A percentile compares a stretch with the other conserved stretches of the same genome.
Conservation (phyloP, 2,888 invertebrate species). For the Cylloceria caligata region DNA sequence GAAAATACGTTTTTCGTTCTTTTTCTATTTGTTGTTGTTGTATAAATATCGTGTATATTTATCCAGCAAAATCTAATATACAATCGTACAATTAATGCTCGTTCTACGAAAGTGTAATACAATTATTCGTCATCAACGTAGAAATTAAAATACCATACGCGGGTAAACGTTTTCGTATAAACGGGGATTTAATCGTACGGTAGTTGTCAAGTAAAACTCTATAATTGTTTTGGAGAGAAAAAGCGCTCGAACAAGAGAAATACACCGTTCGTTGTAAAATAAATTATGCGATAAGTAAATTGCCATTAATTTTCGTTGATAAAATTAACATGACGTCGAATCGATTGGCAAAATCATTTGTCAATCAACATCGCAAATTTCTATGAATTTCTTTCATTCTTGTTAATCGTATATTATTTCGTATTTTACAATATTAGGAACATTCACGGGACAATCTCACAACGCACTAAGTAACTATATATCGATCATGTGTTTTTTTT, state of each 20-base stretch:
- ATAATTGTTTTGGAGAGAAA: conserved; percentile 1
- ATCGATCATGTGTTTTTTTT: conserved; percentile 55
- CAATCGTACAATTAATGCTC: conserved; percentile 38
- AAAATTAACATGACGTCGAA: not conserved
- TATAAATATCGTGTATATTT: conserved; percentile 60
- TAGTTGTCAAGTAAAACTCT: conserved; percentile 20
- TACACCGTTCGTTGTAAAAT: not conserved
- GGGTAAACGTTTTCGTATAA: conserved; percentile 12
- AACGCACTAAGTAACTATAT: conserved; percentile 72
- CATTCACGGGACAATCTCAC: conserved; percentile 76
- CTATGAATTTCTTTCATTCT: conserved; percentile 31
- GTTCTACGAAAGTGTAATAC: conserved; percentile 30
- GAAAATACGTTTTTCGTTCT: not conserved
- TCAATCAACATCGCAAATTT: conserved; percentile 43
- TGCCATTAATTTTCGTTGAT: conserved; percentile 39
- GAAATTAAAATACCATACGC: conserved; percentile 12
- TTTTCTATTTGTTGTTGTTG: conserved; percentile 18
- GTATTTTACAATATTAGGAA: conserved; percentile 78
- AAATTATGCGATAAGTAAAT: conserved; percentile 48
- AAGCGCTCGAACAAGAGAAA: not conserved
- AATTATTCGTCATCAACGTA: conserved; percentile 45
- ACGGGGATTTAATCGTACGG: conserved; percentile 5
- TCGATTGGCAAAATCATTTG: conserved; percentile 18
- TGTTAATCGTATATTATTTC: conserved; percentile 41
- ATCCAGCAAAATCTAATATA: conserved; percentile 44